Evolutionary conservation across 2,888 invertebrate species (phyloP).

Genomic region (Spodoptera picta): DNA sequence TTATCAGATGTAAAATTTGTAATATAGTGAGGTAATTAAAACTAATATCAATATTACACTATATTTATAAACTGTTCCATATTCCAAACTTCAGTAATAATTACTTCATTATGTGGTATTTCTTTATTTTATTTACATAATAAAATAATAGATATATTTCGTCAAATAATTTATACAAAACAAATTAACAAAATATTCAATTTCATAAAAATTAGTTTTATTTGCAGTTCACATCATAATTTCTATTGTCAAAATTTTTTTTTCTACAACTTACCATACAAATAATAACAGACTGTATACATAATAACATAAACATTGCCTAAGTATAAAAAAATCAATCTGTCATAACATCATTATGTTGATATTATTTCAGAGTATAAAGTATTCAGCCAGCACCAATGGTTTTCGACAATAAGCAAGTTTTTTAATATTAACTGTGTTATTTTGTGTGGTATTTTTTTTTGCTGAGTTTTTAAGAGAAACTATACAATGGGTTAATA

Average conservation of each 20-base stretch:
- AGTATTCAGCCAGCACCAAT: slow-evolving; percentile 61
- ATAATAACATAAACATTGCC: neutral
- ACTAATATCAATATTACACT: too few relatives aligned
- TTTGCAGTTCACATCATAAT: too few relatives aligned
- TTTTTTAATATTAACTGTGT: slow-evolving; percentile 49
- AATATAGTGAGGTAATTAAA: too few relatives aligned
- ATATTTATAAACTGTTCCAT: too few relatives aligned
- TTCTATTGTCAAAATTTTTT: too few relatives aligned
- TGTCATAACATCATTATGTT: slow-evolving; percentile 26
- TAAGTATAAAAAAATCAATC: slow-evolving; percentile 15
- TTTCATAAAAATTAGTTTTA: too few relatives aligned
- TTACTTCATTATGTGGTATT: too few relatives aligned
- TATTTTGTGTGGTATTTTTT: slow-evolving; percentile 13
- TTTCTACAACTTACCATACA: neutral
- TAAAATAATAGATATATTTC: neutral
- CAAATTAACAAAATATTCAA: neutral
- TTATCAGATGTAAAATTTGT: too few relatives aligned
- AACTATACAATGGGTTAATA: neutral
- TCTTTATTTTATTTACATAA: too few relatives aligned
- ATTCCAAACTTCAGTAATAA: too few relatives aligned
- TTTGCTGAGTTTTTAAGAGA: neutral
- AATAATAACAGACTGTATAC: neutral
- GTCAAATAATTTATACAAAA: neutral
- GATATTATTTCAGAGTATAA: slow-evolving; percentile 65
- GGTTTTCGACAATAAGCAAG: slow-evolving; percentile 79